phyloP scores from a whole-genome alignment of 2,888 invertebrate genomes.

The Hirtodrosophila confusa region DNA sequence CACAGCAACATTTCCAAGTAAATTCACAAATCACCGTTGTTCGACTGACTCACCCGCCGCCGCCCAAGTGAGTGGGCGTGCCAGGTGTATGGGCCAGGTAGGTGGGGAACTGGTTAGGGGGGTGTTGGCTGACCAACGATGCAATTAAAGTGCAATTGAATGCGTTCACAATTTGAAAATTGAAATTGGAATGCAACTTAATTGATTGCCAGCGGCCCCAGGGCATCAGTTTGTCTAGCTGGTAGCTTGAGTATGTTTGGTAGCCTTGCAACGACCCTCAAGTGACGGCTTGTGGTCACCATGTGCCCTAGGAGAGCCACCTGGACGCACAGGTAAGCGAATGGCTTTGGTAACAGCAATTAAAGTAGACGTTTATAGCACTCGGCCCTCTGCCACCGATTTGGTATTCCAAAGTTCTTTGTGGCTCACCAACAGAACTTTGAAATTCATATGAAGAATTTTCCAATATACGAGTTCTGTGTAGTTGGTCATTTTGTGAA shows the following conservation, averaged over 20 bases:
- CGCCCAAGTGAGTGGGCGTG: constrained; percentile 17
- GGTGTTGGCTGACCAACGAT: constrained; percentile 2
- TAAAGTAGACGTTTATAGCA: constrained; percentile 2
- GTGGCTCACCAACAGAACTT: too few relatives aligned
- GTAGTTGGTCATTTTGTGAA: too few relatives aligned
- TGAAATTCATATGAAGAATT: too few relatives aligned
- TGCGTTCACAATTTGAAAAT: constrained; percentile 42
- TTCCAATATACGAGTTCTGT: too few relatives aligned
- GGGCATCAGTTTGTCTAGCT: neutral
- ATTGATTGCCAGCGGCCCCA: constrained; percentile 24
- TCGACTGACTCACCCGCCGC: neutral
- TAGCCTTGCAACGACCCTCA: neutral
- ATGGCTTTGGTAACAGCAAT: constrained; percentile 3
- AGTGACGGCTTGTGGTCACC: too few relatives aligned
- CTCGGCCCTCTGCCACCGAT: neutral
- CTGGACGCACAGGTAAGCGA: too few relatives aligned
- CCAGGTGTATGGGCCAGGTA: constrained; percentile 2
- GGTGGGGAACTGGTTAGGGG: neutral
- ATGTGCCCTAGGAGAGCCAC: too few relatives aligned
- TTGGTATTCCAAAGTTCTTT: neutral
- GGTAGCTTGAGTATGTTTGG: neutral
- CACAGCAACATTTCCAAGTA: neutral
- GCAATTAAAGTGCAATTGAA: constrained; percentile 53
- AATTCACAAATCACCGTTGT: neutral
- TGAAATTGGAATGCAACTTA: constrained; percentile 33